These are phyloP conservation scores for Bombus vancouverensis DNA, from an alignment of 1,140 invertebrate genomes.

Conservation along the genomic window DNA sequence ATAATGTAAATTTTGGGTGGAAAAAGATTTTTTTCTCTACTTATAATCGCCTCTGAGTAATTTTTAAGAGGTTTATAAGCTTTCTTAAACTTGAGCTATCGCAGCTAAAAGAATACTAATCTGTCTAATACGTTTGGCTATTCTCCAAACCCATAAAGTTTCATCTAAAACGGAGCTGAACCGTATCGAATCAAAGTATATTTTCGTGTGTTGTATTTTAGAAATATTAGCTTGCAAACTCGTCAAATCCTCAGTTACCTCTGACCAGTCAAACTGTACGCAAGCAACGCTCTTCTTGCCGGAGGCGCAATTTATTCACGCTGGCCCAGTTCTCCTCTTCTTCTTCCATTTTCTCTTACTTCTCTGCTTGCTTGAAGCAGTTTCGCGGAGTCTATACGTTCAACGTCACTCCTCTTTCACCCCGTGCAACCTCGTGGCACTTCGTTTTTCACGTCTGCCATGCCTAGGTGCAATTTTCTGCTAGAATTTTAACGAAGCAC, in stretches of 20 bases:
- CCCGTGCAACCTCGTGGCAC: slow-evolving; percentile 15
- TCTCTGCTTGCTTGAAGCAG: slow-evolving; percentile 15
- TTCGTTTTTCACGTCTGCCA: slow-evolving; percentile 29
- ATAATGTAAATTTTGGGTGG: too few relatives aligned
- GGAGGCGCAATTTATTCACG: slow-evolving; percentile 41
- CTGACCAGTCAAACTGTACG: slow-evolving; percentile 10
- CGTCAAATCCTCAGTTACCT: background rate
- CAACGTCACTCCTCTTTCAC: slow-evolving; percentile 2
- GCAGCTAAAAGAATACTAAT: too few relatives aligned
- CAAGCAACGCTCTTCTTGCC: slow-evolving; percentile 4
- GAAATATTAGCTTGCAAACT: slow-evolving; percentile 25
- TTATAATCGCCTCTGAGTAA: too few relatives aligned
- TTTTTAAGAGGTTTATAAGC: too few relatives aligned
- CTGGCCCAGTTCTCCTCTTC: slow-evolving; percentile 45
- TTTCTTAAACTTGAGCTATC: too few relatives aligned
- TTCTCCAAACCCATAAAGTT: background rate
- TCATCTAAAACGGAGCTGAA: too few relatives aligned
- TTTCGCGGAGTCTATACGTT: slow-evolving; percentile 30
- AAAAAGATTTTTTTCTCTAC: too few relatives aligned
- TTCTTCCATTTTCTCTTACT: slow-evolving; percentile 38
- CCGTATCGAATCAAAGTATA: background rate
- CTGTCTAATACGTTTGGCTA: too few relatives aligned
- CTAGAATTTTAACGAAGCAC: slow-evolving; percentile 28
- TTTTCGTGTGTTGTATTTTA: background rate
- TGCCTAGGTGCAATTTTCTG: background rate